These are phyloP conservation scores for Automeris io DNA, from an alignment of 2,888 invertebrate species.

Conservation along the genomic window DNA sequence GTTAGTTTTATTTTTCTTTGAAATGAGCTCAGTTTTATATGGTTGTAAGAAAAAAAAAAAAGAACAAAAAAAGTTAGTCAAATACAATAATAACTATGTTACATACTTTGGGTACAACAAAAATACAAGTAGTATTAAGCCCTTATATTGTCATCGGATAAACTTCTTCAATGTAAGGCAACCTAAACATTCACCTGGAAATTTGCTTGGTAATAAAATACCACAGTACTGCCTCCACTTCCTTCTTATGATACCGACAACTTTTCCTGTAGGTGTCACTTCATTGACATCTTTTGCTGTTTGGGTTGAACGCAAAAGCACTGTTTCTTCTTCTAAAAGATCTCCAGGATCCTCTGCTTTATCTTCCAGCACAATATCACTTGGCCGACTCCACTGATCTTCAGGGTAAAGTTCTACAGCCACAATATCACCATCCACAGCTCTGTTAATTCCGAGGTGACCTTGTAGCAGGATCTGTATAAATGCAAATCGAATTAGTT, in stretches of 20 bases:
- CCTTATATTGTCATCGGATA: too few relatives aligned
- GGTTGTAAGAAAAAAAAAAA: too few relatives aligned
- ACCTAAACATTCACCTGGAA: slow-evolving; percentile 70
- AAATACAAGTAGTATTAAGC: too few relatives aligned
- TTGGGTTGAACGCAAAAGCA: slow-evolving; percentile 44
- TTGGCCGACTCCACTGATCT: slow-evolving; percentile 93
- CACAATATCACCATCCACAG: slow-evolving; percentile 95
- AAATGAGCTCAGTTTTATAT: too few relatives aligned
- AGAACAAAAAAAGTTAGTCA: slow-evolving; percentile 4
- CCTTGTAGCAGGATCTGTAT: slow-evolving; percentile 89
- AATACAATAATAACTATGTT: too few relatives aligned
- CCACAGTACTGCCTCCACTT: slow-evolving; percentile 99
- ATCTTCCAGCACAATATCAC: slow-evolving; percentile 88
- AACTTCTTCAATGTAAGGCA: too few relatives aligned
- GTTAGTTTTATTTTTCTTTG: too few relatives aligned
- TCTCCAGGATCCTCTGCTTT: slow-evolving; percentile 84
- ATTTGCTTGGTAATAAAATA: slow-evolving; percentile 87
- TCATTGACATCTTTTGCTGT: slow-evolving; percentile 48
- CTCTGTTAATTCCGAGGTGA: slow-evolving; percentile 90
- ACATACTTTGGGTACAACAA: too few relatives aligned
- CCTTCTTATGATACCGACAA: slow-evolving; percentile 95
- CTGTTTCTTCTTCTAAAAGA: slow-evolving; percentile 78
- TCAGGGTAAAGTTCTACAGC: slow-evolving; percentile 93
- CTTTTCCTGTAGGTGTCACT: slow-evolving; percentile 64
- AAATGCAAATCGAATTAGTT: too few relatives aligned